A percentile compares a stretch with the other conserved stretches of the same genome.
Conservation (phyloP, 2,888 invertebrate genomes). For the Eilema caniola region DNA sequence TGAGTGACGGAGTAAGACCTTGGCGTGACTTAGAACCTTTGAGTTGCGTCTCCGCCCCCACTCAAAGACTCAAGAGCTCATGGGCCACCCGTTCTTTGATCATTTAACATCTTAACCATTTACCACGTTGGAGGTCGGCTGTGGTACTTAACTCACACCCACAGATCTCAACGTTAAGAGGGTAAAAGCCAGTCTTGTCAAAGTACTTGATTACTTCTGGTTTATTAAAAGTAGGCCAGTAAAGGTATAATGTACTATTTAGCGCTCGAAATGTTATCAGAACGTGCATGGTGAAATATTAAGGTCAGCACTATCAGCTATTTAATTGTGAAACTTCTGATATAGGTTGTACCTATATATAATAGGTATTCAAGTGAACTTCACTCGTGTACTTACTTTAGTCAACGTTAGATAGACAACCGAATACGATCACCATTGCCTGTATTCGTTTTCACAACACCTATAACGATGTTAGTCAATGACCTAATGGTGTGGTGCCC, state of each 20-base stretch:
- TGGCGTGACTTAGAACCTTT: no score
- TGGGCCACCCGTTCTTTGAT: background rate
- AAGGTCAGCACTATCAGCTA: constrained; percentile 4
- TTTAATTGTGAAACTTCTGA: background rate
- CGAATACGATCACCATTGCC: no score
- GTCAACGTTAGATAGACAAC: no score
- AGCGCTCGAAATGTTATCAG: constrained; percentile 12
- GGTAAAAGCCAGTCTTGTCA: background rate
- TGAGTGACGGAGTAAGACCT: no score
- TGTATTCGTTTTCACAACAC: no score
- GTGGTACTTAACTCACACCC: no score
- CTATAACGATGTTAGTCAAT: no score
- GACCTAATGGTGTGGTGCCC: no score
- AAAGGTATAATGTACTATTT: background rate
- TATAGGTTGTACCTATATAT: background rate
- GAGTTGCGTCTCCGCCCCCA: background rate
- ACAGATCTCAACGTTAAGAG: background rate
- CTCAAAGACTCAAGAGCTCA: background rate
- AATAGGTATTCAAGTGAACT: background rate
- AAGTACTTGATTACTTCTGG: background rate
- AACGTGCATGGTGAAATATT: constrained; percentile 4
- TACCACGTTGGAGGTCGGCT: background rate
- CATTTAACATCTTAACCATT: background rate
- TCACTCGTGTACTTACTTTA: no score
- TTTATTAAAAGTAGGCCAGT: background rate